Evolutionary conservation across 2,888 invertebrate genomes (phyloP), one percentile per base, ranked within the genome.

Genomic region (Hanleya hanleyi): DNA sequence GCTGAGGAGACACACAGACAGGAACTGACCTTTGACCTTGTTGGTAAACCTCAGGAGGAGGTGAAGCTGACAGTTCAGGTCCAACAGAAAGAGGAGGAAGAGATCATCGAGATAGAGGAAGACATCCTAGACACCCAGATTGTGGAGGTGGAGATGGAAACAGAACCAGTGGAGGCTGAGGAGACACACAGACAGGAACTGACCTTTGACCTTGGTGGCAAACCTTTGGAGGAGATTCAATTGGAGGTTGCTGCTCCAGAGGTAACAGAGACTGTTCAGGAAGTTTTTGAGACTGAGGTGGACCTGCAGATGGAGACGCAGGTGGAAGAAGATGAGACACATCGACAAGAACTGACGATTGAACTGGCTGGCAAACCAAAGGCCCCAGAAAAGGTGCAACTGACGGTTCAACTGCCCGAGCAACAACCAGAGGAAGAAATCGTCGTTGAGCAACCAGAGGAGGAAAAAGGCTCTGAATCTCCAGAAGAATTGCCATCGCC

Each of bases 311-410:
- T 57, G 22, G 57, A 57, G 4, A 32, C 22, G 9, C 26, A 57
- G 26, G 22, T 29, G 12, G 4, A 1, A 29, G 57, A 26, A 9
- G 29, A 57, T 15, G 57, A 57, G 29, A 79, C 79, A 26, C 72
- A 80, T 33, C 51, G 78, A 29, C 80, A 80, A 49, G 74, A 76
- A 41, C 47, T 79, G 64, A 80, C 81, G 32, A 70, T 85, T 33
- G 77, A 84, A 50, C 67, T 84, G 7, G 73, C 79, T 64, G 79
- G 79, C 51, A 78, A 82, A 69, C 83, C 85, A 33, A 78, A 82
- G 68, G 83, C 85, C 29, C 72, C 77, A 50, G 83, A 86, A 71
- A 85, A 85, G 71, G 82, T 86, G 36, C 79, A 84, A 64, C 75
- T 88, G n/a, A 77, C 81, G 57, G 73, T 88, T 68, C 81, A 84